Evolutionary conservation across 2,888 invertebrate genomes (phyloP).

Genomic region (Ennomos erosarius): DNA sequence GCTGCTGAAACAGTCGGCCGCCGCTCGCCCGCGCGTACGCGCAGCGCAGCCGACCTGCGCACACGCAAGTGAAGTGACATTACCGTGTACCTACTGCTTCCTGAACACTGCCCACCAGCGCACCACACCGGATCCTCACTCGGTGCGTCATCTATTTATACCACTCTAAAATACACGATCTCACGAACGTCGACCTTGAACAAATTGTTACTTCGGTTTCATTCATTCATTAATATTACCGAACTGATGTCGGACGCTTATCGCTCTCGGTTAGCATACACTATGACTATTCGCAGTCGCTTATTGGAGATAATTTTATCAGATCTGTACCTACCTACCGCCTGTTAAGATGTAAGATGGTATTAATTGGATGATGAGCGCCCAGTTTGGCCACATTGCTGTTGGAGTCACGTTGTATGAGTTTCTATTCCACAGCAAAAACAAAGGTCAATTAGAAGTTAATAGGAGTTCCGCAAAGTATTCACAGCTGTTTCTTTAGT

Average conservation of each 20-base stretch:
- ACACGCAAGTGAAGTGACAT: conserved; percentile 47
- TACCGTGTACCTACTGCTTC: conserved; percentile 29
- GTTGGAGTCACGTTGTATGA: conserved; percentile 35
- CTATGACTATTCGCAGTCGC: conserved; percentile 54
- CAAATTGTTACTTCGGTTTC: conserved; percentile 55
- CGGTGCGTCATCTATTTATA: conserved; percentile 73
- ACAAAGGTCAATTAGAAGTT: conserved; percentile 23
- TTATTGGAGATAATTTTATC: conserved; percentile 64
- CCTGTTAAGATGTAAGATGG: conserved; percentile 37
- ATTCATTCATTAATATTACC: conserved; percentile 67
- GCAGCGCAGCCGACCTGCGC: conserved; percentile 64
- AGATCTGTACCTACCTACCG: conserved; percentile 47
- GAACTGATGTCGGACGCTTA: conserved; percentile 48
- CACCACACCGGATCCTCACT: conserved; percentile 61
- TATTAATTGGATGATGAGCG: conserved; percentile 62
- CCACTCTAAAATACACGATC: conserved; percentile 49
- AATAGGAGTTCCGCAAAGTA: conserved; percentile 18
- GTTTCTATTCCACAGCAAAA: conserved; percentile 19
- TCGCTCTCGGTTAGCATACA: conserved; percentile 45
- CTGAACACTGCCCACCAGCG: conserved; percentile 38
- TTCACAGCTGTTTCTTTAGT: conserved; percentile 21
- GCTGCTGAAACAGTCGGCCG: conserved; percentile 69
- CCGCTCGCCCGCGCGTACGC: conserved; percentile 73
- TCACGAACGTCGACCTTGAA: conserved; percentile 65
- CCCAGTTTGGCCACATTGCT: conserved; percentile 48